Percentiles rank a stretch among this genome's conserved stretches.
Conservation (phyloP, 2,888 invertebrate species). For the Mayetiola destructor region DNA sequence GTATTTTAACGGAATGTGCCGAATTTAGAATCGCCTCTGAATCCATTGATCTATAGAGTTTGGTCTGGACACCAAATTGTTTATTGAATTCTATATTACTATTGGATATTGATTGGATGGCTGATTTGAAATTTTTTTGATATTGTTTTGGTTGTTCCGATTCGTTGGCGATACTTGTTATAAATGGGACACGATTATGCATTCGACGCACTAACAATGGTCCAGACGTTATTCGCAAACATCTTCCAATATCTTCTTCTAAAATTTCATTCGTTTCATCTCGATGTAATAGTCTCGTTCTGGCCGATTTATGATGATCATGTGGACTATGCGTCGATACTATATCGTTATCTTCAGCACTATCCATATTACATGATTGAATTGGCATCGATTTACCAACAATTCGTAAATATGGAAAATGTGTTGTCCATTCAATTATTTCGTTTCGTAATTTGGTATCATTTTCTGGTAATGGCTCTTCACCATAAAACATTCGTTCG, state of each 20-base stretch:
- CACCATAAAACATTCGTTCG: conserved; percentile 29
- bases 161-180: background rate
- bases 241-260: background rate
- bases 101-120: background rate
- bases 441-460: conserved; percentile 29
- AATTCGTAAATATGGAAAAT: conserved; percentile 25
- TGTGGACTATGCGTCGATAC: background rate
- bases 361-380: background rate
- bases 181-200: background rate
- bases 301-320: background rate
- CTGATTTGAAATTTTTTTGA: background rate
- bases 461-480: conserved; percentile 23
- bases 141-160: background rate
- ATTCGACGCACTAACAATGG: background rate
- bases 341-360: background rate
- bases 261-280: background rate
- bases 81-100: background rate
- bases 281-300: background rate
- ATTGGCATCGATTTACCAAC: conserved; percentile 14
- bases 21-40: background rate
- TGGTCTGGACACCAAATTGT: background rate
- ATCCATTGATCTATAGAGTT: background rate
- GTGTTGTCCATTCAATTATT: conserved; percentile 31
- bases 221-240: conserved; percentile 13
- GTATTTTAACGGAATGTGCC: background rate